Evolutionary conservation across 1,140 invertebrate genomes (phyloP), one percentile per base, ranked within the genome.

Genomic region (Formica exsecta): DNA sequence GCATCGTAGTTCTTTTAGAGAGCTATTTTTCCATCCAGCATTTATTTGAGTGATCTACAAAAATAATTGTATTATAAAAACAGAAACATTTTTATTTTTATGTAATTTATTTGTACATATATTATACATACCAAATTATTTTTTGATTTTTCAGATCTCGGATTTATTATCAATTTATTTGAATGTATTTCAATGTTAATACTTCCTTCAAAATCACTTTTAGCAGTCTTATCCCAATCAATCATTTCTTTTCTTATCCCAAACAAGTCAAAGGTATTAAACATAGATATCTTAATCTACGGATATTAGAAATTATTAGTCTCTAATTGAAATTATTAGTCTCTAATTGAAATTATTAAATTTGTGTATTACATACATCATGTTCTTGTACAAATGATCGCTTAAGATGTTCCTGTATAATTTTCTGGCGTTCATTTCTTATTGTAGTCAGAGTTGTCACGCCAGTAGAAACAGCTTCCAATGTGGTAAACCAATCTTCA

Each of bases 171-270:
- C 8, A 94, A 84, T 29, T 48, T 87, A 65, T 75, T 85, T 89
- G 91, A 93, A 54, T 83, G 85, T 13, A 90, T 86, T 87, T 92
- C 85, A 6, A 94, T 22, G 9, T 70, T 91, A 41, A 94, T 65
- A 86, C 91, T 92, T 75, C 94, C 94, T 62, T 88, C 85, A 71
- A 93, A 94, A 57, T 91, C 90, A 25, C n/a, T 62, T 85, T 84
- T 91, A 6, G 22, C n/a, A 51, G 81, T 80, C 7, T 93, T 85
- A 19, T 84, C 41, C 86, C 70, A 89, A 74, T 89, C 81, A 29
- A 91, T 84, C 8, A 87, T 91, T 70, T 91, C 91, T 83, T 89
- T 87, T 86, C 86, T 93, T 9, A 41, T 88, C 9, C 94, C 94
- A 90, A 86, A 94, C 66, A 95, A 80, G 68, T 95, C 90, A 74